phyloP scores from a whole-genome alignment of 2,888 invertebrate species.

The Ischnus inquisitorius region DNA sequence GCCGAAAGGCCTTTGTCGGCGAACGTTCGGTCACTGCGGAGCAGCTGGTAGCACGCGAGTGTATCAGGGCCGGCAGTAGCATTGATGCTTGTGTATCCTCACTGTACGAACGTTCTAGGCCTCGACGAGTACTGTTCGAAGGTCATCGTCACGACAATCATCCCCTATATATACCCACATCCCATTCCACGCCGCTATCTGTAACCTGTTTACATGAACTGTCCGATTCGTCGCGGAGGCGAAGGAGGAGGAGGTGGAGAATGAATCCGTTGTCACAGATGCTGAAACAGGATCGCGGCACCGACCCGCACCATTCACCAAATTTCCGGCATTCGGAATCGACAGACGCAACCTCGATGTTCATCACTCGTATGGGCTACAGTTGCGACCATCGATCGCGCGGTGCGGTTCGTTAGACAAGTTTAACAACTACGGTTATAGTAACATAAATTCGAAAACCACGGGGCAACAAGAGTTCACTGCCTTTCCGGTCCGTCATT shows the following conservation, averaged over 20 bases:
- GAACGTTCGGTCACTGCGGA: slow-evolving; percentile 40
- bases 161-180: slow-evolving; percentile 1
- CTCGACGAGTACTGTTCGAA: slow-evolving; percentile 21
- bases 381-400: slow-evolving; percentile 13
- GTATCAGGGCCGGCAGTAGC: slow-evolving; percentile 5
- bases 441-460: slow-evolving; percentile 15
- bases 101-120: slow-evolving; percentile 16
- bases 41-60: slow-evolving; percentile 18
- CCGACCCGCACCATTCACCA: slow-evolving; percentile 3
- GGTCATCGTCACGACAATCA: slow-evolving; percentile 32
- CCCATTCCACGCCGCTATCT: neutral
- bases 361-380: neutral
- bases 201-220: slow-evolving; percentile 41
- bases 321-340: slow-evolving; percentile 8
- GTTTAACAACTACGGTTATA: neutral
- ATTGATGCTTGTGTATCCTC: slow-evolving; percentile 25
- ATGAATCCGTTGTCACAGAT: slow-evolving; percentile 7
- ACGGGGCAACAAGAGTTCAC: slow-evolving; percentile 1
- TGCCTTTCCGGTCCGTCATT: slow-evolving; percentile 3
- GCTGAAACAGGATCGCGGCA: slow-evolving; percentile 32
- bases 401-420: neutral
- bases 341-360: neutral
- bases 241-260: neutral
- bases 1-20: slow-evolving; percentile 46
- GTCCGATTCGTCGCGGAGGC: slow-evolving; percentile 14